Evolutionary conservation across 37 sponge, comb jelly and placozoan genomes (phyloP), one percentile per base, ranked within the genome.

Genomic region (Spongilla lacustris): DNA sequence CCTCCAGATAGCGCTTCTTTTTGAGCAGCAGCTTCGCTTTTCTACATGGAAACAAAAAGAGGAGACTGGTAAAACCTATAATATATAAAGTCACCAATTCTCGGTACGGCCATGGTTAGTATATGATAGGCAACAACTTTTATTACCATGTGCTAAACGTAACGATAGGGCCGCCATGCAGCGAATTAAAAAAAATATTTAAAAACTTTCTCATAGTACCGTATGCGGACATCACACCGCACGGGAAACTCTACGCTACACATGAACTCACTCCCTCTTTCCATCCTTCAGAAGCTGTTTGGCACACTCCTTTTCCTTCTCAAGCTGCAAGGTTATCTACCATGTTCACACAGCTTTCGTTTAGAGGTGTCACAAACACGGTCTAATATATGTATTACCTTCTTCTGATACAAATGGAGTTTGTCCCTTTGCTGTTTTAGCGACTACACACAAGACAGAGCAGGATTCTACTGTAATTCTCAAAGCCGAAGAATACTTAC

Each of bases 201-300:
- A n/a, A n/a, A n/a, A n/a, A n/a, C n/a, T n/a, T n/a, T n/a, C n/a
- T n/a, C n/a, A n/a, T n/a, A n/a, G n/a, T n/a, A n/a, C n/a, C n/a
- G n/a, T n/a, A n/a, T n/a, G n/a, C n/a, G n/a, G n/a, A n/a, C n/a
- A n/a, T n/a, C n/a, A n/a, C n/a, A n/a, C n/a, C n/a, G n/a, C n/a
- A n/a, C n/a, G n/a, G n/a, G n/a, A n/a, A n/a, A n/a, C n/a, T n/a
- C n/a, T n/a, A n/a, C n/a, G n/a, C n/a, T n/a, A n/a, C n/a, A n/a
- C n/a, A n/a, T n/a, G n/a, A n/a, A 25, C 95, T 93, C 41, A 97
- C 98, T 97, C 99, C 88, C 84, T 95, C 79, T 97, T 98, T 35
- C 97, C 97, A 87, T 96, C 93, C 69, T 74, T 86, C 30, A 98
- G 81, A 32, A 95, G 69, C 81, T 93, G 83, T 36, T 95, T 96